A percentile compares a stretch with the other conserved stretches of the same genome.
These are phyloP conservation scores for Troides helena DNA, from an alignment of 2,888 invertebrate genomes.

Conservation along the genomic window DNA sequence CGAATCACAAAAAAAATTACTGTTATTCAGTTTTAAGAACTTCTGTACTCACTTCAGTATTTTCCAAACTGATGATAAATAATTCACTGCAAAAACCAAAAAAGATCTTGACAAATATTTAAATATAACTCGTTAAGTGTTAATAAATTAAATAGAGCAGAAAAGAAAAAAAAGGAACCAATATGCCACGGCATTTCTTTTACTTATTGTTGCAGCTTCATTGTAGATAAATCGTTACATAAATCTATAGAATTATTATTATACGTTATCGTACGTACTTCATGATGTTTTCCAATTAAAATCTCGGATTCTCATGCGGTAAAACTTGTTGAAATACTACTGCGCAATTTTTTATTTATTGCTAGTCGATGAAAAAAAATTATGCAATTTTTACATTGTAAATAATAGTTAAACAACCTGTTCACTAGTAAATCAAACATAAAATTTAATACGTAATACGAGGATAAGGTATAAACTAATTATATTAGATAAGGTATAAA, in stretches of 20 bases:
- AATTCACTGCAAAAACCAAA: too few species aligned
- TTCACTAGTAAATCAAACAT: not conserved
- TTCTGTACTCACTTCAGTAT: too few species aligned
- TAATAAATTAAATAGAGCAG: too few species aligned
- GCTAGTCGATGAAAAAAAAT: not conserved
- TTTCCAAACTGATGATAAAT: too few species aligned
- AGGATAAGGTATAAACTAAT: too few species aligned
- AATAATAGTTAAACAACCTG: not conserved
- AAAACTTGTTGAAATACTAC: not conserved
- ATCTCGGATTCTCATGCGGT: not conserved
- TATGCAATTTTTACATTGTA: not conserved
- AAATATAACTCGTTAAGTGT: too few species aligned
- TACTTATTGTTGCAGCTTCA: not conserved
- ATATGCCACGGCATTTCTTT: too few species aligned
- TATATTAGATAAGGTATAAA: too few species aligned
- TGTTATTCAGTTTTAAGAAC: too few species aligned
- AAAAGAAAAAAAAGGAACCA: too few species aligned
- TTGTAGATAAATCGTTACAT: not conserved
- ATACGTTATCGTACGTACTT: constrained; percentile 1
- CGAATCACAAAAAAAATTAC: too few species aligned
- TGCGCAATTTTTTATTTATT: not conserved
- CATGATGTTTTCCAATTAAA: constrained; percentile 2
- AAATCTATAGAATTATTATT: not conserved
- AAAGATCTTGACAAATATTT: too few species aligned
- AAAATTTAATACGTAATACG: not conserved